Base-by-base conservation (phyloP, 2,797 vertebrate species). In the Microchirus variegatus region DNA sequence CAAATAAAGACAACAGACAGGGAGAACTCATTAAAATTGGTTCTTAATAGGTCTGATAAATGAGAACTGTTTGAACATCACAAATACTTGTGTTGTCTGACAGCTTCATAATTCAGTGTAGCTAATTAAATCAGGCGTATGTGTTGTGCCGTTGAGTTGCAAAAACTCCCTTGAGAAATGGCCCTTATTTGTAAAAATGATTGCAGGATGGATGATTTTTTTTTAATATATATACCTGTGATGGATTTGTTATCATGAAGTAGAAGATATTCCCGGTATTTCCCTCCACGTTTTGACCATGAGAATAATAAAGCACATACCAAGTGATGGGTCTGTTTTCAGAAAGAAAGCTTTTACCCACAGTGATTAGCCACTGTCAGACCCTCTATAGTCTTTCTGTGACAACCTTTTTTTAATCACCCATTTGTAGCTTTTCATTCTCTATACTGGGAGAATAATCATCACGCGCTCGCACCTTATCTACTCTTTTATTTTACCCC, bases 381-480 rank as follows among this genome's bases (percentile, higher is more conserved):
- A 81, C 62, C 85, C 63, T 59, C 78, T 71, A 53, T 63, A 80
- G 72, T 84, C 81, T 79, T 69, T 73, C 73, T 56, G 70, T 77
- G 67, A 78, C 82, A 81, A 81, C 70, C 12, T 83, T 84, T 87
- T 80, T 89, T 80, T 83, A 82, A 79, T 89, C 66, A 9, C 55
- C 70, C 81, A 74, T 87, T 84, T 86, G 73, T 84, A 80, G 70
- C 79, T 60, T 82, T 89, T 80, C 74, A 76, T 80, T 80, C 59
- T 60, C 70, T 73, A 77, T 59, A 59, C 61, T 63, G 48, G 70
- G 67, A 77, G 76, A 79, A 81, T 83, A 78, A 83, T 79, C 78
- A 72, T 86, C 83, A 86, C 88, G 87, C 88, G 82, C 83, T 75
- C 36, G 35, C 11, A 55, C 62, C 71, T 87, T 91, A 91, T 92